Conservation (phyloP, 2,113 vertebrate species). For the Synodontis membranacea region DNA sequence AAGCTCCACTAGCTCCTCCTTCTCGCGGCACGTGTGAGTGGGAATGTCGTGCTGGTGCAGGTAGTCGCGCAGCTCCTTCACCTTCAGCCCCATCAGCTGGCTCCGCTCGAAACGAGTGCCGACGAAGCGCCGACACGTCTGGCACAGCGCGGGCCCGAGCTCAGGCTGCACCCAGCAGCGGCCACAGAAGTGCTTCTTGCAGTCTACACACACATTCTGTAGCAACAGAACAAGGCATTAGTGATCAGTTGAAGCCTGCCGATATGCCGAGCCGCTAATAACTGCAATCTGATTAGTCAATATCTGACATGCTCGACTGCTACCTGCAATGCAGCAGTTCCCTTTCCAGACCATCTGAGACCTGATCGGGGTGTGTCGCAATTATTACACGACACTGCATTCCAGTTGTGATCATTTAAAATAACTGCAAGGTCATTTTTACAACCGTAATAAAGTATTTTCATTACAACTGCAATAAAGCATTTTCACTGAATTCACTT, state of each 20-base stretch:
- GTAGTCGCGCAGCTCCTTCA: conserved; percentile 86
- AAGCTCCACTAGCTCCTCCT: conserved; percentile 85
- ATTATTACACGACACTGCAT: neutral
- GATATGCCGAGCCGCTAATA: neutral
- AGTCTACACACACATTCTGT: conserved; percentile 83
- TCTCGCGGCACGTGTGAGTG: conserved; percentile 83
- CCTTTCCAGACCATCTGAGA: neutral
- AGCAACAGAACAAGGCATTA: neutral
- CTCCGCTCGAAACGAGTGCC: conserved; percentile 79
- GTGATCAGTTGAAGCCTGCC: neutral
- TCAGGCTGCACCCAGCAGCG: conserved; percentile 74
- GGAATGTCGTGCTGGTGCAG: conserved; percentile 81
- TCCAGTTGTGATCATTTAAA: neutral
- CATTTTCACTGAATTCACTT: too few relatives aligned
- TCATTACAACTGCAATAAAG: too few relatives aligned
- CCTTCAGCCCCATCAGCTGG: conserved; percentile 86
- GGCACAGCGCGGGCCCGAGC: conserved; percentile 75
- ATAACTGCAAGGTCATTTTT: neutral
- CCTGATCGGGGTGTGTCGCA: neutral
- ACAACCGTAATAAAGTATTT: too few relatives aligned
- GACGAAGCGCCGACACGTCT: conserved; percentile 78
- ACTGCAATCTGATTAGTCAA: conserved; percentile 7
- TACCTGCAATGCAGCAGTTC: conserved; percentile 13
- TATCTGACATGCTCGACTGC: conserved; percentile 2
- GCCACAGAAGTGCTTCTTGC: conserved; percentile 80